Percentiles rank a stretch among this genome's conserved stretches.
Conservation (phyloP, 1,140 invertebrate genomes). For the Plectrocnemia conspersa region DNA sequence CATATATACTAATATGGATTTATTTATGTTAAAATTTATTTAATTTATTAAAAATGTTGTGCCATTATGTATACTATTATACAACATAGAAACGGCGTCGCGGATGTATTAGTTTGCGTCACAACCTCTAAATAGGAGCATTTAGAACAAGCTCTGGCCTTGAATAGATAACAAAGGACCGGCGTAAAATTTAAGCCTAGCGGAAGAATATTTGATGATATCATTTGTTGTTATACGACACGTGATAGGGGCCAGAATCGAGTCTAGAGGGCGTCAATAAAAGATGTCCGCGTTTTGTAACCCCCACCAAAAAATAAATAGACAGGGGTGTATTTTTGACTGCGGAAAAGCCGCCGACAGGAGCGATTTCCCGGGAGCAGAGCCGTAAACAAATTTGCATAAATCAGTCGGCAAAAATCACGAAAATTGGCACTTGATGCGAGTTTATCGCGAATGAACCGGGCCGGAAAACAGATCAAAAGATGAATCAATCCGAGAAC, state of each 20-base stretch:
- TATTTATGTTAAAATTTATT: too few species aligned
- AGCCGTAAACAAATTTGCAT: constrained; percentile 18
- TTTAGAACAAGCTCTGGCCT: too few species aligned
- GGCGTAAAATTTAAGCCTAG: neutral
- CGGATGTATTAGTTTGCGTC: too few species aligned
- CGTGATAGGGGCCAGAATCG: neutral
- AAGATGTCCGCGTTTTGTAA: too few species aligned
- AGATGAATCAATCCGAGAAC: neutral
- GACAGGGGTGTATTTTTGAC: neutral
- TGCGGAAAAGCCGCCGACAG: neutral
- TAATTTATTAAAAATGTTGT: too few species aligned
- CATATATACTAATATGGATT: too few species aligned
- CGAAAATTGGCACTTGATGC: constrained; percentile 10
- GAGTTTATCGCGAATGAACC: constrained; percentile 4
- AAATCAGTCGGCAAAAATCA: constrained; percentile 14
- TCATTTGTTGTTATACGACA: neutral
- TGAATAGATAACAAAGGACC: too few species aligned
- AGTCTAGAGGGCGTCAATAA: neutral
- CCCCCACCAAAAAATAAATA: too few species aligned
- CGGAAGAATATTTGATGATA: neutral
- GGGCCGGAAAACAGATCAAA: constrained; percentile 5
- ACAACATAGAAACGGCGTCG: too few species aligned
- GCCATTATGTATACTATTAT: too few species aligned
- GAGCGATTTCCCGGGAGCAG: constrained; percentile 9
- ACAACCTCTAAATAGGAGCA: too few species aligned